Evolutionary conservation across 2,888 invertebrate genomes (phyloP).

Genomic region (Dorcus hopei): DNA sequence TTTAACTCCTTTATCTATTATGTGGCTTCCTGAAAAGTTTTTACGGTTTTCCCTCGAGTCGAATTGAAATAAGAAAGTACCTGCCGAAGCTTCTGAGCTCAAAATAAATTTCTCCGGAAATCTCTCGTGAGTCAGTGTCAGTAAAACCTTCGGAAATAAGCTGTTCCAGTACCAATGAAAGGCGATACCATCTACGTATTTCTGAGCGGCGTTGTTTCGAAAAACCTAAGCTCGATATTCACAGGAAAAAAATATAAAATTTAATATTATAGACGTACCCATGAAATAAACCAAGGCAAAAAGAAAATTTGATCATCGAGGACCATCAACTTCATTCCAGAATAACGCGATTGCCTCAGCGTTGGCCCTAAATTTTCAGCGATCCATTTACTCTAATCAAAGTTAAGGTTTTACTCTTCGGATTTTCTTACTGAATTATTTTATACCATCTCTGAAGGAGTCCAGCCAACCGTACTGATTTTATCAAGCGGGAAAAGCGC

Average conservation of each 20-base stretch:
- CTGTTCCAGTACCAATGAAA: conserved; percentile 82
- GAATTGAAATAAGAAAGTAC: conserved; percentile 32
- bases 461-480: conserved; percentile 1
- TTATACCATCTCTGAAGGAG: conserved; percentile 18
- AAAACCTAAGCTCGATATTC: conserved; percentile 33
- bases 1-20: conserved; percentile 39
- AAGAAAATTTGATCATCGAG: conserved; percentile 72
- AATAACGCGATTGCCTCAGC: conserved; percentile 57
- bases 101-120: conserved; percentile 56
- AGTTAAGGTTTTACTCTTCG: conserved; percentile 17
- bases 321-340: conserved; percentile 64
- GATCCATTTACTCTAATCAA: conserved; percentile 62
- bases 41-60: background rate
- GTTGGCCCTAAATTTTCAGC: conserved; percentile 71
- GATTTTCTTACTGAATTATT: background rate
- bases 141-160: conserved; percentile 54
- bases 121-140: conserved; percentile 53
- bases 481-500: conserved; percentile 41
- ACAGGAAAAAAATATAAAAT: conserved; percentile 34
- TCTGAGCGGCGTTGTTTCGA: conserved; percentile 47
- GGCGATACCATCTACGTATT: conserved; percentile 71
- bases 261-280: conserved; percentile 29
- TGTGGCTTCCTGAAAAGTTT: background rate
- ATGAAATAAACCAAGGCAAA: conserved; percentile 48
- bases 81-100: conserved; percentile 80